Percentiles rank a stretch among this genome's conserved stretches.
Conservation (phyloP, 2,888 invertebrate species). For the Cephus sareptanus region DNA sequence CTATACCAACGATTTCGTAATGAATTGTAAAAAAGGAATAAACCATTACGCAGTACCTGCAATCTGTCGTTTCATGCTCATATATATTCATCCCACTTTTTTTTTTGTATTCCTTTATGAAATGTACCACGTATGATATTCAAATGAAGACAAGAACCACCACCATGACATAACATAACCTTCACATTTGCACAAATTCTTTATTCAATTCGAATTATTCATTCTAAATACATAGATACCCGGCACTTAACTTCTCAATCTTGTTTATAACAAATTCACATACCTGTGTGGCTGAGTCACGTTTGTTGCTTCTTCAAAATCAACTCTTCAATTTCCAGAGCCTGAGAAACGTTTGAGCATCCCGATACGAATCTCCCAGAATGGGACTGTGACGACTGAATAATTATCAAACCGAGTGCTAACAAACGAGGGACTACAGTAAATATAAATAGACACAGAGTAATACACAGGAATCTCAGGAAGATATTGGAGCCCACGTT, state of each 20-base stretch:
- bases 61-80: not conserved
- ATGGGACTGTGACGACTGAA: not conserved
- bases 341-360: not conserved
- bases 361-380: not conserved
- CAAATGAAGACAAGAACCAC: no score
- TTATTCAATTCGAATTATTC: not conserved
- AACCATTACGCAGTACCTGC: conserved; percentile 21
- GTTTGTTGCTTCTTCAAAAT: not conserved
- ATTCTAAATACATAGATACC: not conserved
- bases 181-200: not conserved
- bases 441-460: not conserved
- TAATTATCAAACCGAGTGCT: not conserved
- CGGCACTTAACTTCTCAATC: not conserved
- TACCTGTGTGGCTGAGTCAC: not conserved
- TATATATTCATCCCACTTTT: not conserved
- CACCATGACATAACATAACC: not conserved
- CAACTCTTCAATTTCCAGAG: not conserved
- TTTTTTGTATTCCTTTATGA: not conserved
- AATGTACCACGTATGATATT: no score
- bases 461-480: not conserved
- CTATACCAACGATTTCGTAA: conserved; percentile 29
- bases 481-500: not conserved
- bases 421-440: not conserved
- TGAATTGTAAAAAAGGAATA: conserved; percentile 32
- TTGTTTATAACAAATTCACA: not conserved